Conservation (phyloP, 2,888 invertebrate genomes). For the Myathropa florea region DNA sequence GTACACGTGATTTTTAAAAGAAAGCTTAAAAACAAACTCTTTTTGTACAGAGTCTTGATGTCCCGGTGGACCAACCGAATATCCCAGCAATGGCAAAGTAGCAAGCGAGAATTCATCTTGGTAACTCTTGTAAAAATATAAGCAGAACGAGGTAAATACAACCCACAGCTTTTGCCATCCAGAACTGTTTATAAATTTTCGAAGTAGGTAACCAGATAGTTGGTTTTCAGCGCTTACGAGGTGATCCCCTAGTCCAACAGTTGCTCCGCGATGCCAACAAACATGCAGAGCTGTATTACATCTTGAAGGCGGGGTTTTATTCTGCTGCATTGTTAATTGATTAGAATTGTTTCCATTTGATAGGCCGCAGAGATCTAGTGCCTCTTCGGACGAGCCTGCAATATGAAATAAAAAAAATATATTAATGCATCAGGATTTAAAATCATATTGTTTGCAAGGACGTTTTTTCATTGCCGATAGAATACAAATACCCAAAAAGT, state of each 20-base stretch:
- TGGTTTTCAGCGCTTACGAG: conserved; percentile 90
- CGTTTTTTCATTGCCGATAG: neutral
- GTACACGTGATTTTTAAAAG: conserved; percentile 98
- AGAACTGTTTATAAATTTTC: conserved; percentile 98
- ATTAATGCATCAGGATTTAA: neutral
- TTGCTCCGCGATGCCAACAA: conserved; percentile 98
- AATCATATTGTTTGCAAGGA: neutral
- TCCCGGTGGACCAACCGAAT: conserved; percentile 91
- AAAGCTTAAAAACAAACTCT: conserved; percentile 97
- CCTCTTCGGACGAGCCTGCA: conserved; percentile 87
- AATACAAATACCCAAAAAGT: too few relatives aligned
- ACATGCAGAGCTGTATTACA: conserved; percentile 95
- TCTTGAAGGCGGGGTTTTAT: conserved; percentile 84
- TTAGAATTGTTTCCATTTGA: conserved; percentile 77
- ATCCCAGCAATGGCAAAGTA: conserved; percentile 95
- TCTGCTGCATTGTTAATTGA: conserved; percentile 77
- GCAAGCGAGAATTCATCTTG: conserved; percentile 97
- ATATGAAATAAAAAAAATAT: neutral
- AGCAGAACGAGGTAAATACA: conserved; percentile 96
- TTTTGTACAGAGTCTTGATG: conserved; percentile 94
- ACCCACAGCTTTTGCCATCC: conserved; percentile 99
- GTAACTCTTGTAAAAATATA: conserved; percentile 99
- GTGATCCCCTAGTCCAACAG: conserved; percentile 89
- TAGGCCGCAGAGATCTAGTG: conserved; percentile 84
- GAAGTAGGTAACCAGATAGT: conserved; percentile 95